phyloP scores from a whole-genome alignment of 2,113 vertebrate species.

The Paramormyrops kingsleyae region DNA sequence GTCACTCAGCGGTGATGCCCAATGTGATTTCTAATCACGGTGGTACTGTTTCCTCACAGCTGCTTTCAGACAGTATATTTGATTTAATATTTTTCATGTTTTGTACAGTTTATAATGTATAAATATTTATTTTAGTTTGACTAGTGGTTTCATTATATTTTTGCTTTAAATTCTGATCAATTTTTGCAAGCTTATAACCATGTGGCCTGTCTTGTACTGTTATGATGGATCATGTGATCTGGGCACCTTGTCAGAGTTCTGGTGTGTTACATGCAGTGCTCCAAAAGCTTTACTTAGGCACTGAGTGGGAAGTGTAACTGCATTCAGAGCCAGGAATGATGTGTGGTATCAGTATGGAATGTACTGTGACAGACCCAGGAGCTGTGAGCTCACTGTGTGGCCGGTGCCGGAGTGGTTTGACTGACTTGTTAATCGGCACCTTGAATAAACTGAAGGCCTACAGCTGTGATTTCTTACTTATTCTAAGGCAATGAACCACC shows the following conservation, averaged over 20 bases:
- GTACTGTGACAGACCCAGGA: background rate
- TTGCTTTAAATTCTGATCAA: background rate
- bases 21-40: background rate
- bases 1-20: background rate
- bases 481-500: background rate
- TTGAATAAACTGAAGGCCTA: background rate
- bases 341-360: background rate
- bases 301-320: background rate
- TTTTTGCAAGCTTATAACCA: background rate
- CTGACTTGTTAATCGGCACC: background rate
- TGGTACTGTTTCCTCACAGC: background rate
- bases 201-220: background rate
- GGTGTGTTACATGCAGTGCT: background rate
- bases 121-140: slow-evolving; percentile 19
- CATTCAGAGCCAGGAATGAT: background rate
- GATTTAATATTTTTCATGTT: background rate
- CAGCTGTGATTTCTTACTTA: background rate
- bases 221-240: background rate
- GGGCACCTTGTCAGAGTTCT: background rate
- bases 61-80: background rate
- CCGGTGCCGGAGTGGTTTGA: background rate
- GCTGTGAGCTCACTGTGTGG: background rate
- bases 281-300: background rate
- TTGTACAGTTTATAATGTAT: slow-evolving; percentile 15
- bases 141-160: background rate